Percentiles rank a stretch among this genome's conserved stretches.
These are phyloP conservation scores for Takifugu flavidus DNA, from an alignment of 2,113 vertebrate species.

Conservation along the genomic window DNA sequence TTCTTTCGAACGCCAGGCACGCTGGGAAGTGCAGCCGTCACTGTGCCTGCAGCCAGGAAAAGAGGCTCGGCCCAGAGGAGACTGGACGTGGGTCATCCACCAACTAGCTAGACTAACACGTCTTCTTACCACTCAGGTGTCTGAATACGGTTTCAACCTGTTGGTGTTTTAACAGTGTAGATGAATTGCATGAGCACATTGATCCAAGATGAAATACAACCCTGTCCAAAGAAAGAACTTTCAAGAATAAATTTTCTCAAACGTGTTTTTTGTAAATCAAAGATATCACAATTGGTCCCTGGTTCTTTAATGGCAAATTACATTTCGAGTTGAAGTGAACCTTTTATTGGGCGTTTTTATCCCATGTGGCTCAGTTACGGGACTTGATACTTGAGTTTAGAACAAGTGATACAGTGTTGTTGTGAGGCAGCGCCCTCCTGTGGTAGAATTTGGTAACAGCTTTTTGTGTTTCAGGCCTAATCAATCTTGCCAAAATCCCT, in stretches of 20 bases:
- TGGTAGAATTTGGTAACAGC: conserved; percentile 37
- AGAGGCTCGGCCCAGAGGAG: conserved; percentile 85
- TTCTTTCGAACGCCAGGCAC: conserved; percentile 92
- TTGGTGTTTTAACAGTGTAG: conserved; percentile 16
- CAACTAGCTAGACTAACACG: conserved; percentile 41
- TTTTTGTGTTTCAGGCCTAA: conserved; percentile 7
- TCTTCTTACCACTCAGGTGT: conserved; percentile 1
- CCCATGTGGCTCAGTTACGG: neutral
- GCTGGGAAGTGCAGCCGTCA: conserved; percentile 53
- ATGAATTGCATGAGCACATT: neutral
- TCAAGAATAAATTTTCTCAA: neutral
- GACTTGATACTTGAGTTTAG: neutral
- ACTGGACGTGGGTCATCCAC: conserved; percentile 80
- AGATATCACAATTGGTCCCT: neutral
- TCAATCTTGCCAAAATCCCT: conserved; percentile 34
- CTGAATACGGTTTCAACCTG: conserved; percentile 12
- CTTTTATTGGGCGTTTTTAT: neutral
- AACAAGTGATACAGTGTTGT: conserved; percentile 21
- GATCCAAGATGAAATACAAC: neutral
- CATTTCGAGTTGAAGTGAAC: neutral
- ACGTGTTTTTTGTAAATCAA: too few relatives aligned
- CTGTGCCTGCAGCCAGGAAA: conserved; percentile 54
- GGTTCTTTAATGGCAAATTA: neutral
- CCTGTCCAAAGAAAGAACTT: neutral
- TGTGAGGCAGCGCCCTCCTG: conserved; percentile 45